Conservation (phyloP, 2,888 invertebrate species). For the Corbicula japonica region DNA sequence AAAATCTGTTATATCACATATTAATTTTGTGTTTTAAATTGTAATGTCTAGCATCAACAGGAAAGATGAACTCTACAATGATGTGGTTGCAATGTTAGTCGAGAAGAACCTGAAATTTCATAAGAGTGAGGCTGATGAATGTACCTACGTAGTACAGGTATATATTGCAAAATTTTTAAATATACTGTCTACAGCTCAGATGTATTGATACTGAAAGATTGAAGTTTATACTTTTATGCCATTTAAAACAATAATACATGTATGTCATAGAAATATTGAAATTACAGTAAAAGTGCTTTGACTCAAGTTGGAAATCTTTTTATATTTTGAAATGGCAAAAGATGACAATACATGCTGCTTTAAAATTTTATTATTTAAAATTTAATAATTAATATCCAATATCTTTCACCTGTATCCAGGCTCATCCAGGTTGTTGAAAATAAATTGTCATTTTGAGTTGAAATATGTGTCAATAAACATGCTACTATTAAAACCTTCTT, state of each 20-base stretch:
- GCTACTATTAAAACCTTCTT: too few species aligned
- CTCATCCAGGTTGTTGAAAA: too few species aligned
- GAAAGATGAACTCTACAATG: constrained; percentile 45
- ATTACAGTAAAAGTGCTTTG: constrained; percentile 2
- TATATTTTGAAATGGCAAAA: too few species aligned
- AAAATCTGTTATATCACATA: background rate
- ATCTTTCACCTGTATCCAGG: too few species aligned
- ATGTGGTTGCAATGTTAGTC: constrained; percentile 15
- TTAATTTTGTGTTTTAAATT: constrained; percentile 7
- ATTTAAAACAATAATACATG: constrained; percentile 2
- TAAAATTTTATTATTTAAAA: too few species aligned
- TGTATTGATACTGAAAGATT: constrained; percentile 3
- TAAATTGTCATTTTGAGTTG: too few species aligned
- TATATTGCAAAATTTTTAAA: background rate
- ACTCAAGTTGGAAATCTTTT: background rate
- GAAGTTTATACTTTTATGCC: background rate
- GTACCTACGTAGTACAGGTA: constrained; percentile 32
- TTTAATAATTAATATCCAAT: too few species aligned
- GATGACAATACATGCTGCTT: too few species aligned
- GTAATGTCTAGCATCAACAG: constrained; percentile 6
- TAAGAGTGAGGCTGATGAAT: constrained; percentile 16
- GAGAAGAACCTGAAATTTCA: constrained; percentile 15
- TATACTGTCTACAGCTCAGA: background rate
- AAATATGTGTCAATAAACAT: too few species aligned
- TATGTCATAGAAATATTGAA: background rate